Conservation (phyloP, 2,113 vertebrate species). For the Pseudopodoces humilis region DNA sequence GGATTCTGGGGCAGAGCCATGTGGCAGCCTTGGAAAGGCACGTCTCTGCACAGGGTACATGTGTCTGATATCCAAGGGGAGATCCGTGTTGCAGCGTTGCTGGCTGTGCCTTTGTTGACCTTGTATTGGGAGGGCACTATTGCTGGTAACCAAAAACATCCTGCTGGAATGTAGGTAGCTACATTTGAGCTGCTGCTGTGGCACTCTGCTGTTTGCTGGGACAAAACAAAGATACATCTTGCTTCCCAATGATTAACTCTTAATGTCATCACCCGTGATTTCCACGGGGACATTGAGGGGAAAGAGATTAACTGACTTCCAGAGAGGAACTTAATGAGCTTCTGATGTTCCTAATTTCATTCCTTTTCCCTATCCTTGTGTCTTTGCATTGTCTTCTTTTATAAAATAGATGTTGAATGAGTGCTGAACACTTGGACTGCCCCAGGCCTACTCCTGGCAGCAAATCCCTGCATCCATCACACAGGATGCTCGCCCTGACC, state of each 20-base stretch:
- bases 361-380: neutral
- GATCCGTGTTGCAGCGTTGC: fast-evolving
- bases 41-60: fast-evolving
- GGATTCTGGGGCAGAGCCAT: neutral
- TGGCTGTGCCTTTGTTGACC: neutral
- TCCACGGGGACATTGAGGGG: neutral
- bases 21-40: neutral
- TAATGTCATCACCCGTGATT: neutral
- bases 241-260: neutral
- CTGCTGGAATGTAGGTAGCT: neutral
- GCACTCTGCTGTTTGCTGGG: neutral
- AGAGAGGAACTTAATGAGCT: neutral
- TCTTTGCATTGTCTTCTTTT: neutral
- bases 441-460: neutral
- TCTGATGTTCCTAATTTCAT: slow-evolving; percentile 1
- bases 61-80: neutral
- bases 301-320: neutral
- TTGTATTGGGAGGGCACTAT: fast-evolving
- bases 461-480: neutral
- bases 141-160: neutral
- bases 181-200: neutral
- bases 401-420: neutral
- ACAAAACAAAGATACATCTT: neutral
- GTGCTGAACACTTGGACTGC: neutral
- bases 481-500: neutral